A percentile compares a stretch with the other conserved stretches of the same genome.
These are phyloP conservation scores for Corythoichthys haematopterus DNA, from an alignment of 2,113 vertebrate species.

Conservation along the genomic window DNA sequence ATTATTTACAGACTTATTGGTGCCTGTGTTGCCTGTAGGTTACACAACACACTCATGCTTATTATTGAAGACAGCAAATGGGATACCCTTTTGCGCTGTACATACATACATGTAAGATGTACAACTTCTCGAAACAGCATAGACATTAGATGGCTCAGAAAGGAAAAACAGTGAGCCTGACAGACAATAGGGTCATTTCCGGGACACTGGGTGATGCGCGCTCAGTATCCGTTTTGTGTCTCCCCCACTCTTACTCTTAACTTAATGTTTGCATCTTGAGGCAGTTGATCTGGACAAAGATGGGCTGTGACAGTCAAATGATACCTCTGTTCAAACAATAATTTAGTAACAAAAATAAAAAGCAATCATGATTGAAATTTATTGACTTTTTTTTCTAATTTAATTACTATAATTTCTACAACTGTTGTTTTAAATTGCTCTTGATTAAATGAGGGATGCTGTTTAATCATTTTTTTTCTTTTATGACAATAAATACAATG, in stretches of 20 bases:
- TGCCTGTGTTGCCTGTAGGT: too few species aligned
- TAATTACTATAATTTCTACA: too few species aligned
- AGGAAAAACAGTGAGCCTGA: conserved; percentile 63
- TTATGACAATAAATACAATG: too few species aligned
- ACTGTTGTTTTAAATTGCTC: too few species aligned
- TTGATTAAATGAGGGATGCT: too few species aligned
- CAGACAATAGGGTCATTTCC: conserved; percentile 75
- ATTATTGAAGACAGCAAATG: conserved; percentile 26
- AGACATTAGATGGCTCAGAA: conserved; percentile 36
- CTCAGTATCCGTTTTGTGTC: conserved; percentile 35
- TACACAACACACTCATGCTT: too few species aligned
- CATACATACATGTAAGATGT: conserved; percentile 51
- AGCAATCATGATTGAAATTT: too few species aligned
- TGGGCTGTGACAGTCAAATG: conserved; percentile 29
- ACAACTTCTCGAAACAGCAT: conserved; percentile 36
- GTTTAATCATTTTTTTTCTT: too few species aligned
- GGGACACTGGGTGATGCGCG: conserved; percentile 33
- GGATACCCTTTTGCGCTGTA: conserved; percentile 26
- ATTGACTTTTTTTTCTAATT: too few species aligned
- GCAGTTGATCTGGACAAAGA: conserved; percentile 30
- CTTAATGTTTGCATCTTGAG: conserved; percentile 45
- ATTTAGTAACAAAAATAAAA: neutral
- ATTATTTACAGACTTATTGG: too few species aligned
- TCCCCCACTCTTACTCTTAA: conserved; percentile 28
- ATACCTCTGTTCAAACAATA: conserved; percentile 29